Conservation (phyloP, 2,888 invertebrate genomes). For the Monochamus alternatus region DNA sequence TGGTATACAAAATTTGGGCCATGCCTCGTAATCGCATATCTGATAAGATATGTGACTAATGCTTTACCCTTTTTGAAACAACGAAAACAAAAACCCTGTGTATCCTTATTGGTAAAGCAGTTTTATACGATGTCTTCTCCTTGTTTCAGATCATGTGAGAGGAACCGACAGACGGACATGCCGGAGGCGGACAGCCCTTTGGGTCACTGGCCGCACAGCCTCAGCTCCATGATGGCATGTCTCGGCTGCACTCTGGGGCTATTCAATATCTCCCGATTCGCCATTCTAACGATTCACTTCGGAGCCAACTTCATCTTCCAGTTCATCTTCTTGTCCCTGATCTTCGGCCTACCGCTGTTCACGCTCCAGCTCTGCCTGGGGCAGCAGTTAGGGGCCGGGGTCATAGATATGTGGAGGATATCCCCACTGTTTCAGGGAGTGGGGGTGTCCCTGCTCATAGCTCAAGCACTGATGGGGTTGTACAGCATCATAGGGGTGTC, state of each 20-base stretch:
- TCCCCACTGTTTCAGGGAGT: conserved; percentile 94
- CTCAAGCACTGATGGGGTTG: conserved; percentile 87
- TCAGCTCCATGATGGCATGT: conserved; percentile 87
- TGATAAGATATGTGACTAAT: too few relatives aligned
- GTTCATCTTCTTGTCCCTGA: conserved; percentile 86
- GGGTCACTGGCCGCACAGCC: conserved; percentile 80
- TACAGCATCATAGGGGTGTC: conserved; percentile 92
- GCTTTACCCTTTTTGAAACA: too few relatives aligned
- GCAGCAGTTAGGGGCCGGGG: conserved; percentile 87
- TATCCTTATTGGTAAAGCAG: too few relatives aligned
- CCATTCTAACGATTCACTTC: conserved; percentile 89
- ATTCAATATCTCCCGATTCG: conserved; percentile 85
- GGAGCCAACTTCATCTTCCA: conserved; percentile 92
- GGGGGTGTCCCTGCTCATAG: conserved; percentile 85
- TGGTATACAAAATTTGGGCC: too few relatives aligned
- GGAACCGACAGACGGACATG: conserved; percentile 69
- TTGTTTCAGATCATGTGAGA: conserved; percentile 73
- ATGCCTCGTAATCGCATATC: too few relatives aligned
- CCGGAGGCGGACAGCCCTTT: conserved; percentile 73
- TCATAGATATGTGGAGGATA: conserved; percentile 94
- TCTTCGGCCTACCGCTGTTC: conserved; percentile 83
- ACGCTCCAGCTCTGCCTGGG: conserved; percentile 90
- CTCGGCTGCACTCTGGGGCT: conserved; percentile 90
- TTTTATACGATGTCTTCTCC: conserved; percentile 36
- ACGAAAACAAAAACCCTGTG: too few relatives aligned